A percentile compares a stretch with the other conserved stretches of the same genome.
These are phyloP conservation scores for Sakesphorus luctuosus DNA, from an alignment of 2,113 vertebrate genomes.

Conservation along the genomic window DNA sequence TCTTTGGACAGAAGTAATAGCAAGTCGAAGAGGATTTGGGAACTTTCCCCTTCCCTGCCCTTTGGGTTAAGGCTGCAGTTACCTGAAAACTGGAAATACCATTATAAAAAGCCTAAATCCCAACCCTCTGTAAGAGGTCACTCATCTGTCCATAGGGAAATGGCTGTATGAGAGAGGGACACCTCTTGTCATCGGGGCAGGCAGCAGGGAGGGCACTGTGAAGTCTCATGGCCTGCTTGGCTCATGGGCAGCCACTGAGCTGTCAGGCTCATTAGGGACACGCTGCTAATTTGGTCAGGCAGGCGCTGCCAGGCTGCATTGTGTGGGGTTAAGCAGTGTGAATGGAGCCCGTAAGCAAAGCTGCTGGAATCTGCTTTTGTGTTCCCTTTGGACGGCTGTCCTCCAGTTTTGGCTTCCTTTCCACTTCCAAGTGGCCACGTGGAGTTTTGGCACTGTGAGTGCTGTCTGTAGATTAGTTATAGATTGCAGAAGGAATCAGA, in stretches of 20 bases:
- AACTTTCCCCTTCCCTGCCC: not conserved
- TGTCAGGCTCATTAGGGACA: slow-evolving; percentile 35
- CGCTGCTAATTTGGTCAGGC: slow-evolving; percentile 15
- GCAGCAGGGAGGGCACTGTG: not conserved
- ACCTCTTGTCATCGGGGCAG: not conserved
- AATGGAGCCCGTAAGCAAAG: slow-evolving; percentile 35
- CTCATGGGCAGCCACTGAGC: not conserved
- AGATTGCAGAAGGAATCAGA: not conserved
- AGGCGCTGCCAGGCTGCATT: slow-evolving; percentile 39
- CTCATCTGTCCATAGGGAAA: not conserved
- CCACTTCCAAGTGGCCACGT: slow-evolving; percentile 7
- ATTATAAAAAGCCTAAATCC: not conserved
- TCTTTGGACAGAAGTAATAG: not conserved
- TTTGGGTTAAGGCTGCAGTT: not conserved
- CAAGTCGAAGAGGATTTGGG: not conserved
- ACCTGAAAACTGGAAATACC: not conserved
- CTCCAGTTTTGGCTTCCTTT: not conserved
- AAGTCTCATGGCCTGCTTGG: not conserved
- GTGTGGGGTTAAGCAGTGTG: slow-evolving; percentile 43
- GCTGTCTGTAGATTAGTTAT: not conserved
- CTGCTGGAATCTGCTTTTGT: slow-evolving; percentile 51
- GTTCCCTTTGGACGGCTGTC: not conserved
- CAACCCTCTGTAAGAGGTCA: not conserved
- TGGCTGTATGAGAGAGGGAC: not conserved
- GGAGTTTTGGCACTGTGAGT: slow-evolving; percentile 5